Percentiles rank a stretch among this genome's conserved stretches.
Conservation (phyloP, 2,888 invertebrate species). For the Drosophila mercatorum region DNA sequence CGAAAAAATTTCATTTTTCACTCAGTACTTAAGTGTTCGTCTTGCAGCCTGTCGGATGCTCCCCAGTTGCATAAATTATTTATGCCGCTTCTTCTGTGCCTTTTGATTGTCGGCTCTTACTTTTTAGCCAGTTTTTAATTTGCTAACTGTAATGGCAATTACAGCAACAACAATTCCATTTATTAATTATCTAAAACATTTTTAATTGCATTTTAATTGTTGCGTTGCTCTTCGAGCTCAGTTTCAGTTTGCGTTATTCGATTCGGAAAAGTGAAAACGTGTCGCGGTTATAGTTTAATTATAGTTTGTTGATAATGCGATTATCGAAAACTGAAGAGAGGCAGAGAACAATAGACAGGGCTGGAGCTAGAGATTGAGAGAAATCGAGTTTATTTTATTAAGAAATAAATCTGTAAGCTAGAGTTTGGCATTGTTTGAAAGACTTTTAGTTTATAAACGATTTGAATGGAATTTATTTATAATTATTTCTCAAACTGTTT, state of each 20-base stretch:
- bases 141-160: slow-evolving; percentile 36
- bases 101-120: slow-evolving; percentile 31
- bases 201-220: slow-evolving; percentile 72
- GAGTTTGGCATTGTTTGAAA: neutral
- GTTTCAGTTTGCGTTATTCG: slow-evolving; percentile 31
- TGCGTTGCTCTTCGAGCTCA: slow-evolving; percentile 40
- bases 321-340: slow-evolving; percentile 41
- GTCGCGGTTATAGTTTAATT: slow-evolving; percentile 55
- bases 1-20: slow-evolving; percentile 61
- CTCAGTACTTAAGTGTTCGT: slow-evolving; percentile 25
- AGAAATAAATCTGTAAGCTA: neutral
- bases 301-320: slow-evolving; percentile 60
- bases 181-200: slow-evolving; percentile 42
- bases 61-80: slow-evolving; percentile 71
- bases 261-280: slow-evolving; percentile 70
- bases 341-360: neutral
- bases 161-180: slow-evolving; percentile 18
- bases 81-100: slow-evolving; percentile 23
- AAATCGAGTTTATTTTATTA: slow-evolving; percentile 3
- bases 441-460: neutral
- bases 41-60: slow-evolving; percentile 49
- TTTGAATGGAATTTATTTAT: neutral
- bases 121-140: slow-evolving; percentile 40
- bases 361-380: neutral
- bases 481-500: neutral